Conservation (phyloP, 2,113 vertebrate genomes). For the Neodon shergylaensis region DNA sequence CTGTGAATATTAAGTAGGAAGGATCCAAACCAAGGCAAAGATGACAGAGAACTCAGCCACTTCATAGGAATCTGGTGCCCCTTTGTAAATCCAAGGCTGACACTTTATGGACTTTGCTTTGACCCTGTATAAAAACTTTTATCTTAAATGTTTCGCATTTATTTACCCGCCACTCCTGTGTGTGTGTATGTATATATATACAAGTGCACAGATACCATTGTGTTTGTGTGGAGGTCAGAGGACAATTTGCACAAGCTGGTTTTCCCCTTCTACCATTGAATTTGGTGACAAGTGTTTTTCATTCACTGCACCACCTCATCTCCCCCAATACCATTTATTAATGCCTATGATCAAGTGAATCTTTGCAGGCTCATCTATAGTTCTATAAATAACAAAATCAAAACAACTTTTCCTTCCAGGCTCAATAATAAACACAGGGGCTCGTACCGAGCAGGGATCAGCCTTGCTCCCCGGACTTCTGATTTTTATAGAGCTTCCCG, state of each 20-base stretch:
- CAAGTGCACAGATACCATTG: no score
- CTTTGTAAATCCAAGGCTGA: background rate
- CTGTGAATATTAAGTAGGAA: conserved; percentile 69
- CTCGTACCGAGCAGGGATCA: background rate
- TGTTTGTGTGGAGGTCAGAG: background rate
- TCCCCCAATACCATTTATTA: background rate
- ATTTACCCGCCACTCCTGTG: background rate
- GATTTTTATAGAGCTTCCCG: conserved; percentile 34
- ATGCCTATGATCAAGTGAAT: background rate
- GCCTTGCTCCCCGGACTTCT: background rate
- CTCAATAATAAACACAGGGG: background rate
- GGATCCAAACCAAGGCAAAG: conserved; percentile 60
- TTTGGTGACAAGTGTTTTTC: background rate
- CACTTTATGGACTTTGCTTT: background rate
- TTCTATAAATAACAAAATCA: background rate
- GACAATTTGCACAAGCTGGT: background rate
- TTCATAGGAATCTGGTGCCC: background rate
- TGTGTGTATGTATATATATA: background rate
- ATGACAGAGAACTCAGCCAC: background rate
- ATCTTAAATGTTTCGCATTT: background rate
- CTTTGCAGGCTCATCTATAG: background rate
- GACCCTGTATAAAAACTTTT: background rate
- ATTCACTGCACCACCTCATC: background rate
- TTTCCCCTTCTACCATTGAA: background rate
- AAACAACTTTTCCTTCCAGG: background rate